A percentile compares a stretch with the other conserved stretches of the same genome.
phyloP scores from a whole-genome alignment of 2,888 invertebrate genomes.

The Lottia scabra region DNA sequence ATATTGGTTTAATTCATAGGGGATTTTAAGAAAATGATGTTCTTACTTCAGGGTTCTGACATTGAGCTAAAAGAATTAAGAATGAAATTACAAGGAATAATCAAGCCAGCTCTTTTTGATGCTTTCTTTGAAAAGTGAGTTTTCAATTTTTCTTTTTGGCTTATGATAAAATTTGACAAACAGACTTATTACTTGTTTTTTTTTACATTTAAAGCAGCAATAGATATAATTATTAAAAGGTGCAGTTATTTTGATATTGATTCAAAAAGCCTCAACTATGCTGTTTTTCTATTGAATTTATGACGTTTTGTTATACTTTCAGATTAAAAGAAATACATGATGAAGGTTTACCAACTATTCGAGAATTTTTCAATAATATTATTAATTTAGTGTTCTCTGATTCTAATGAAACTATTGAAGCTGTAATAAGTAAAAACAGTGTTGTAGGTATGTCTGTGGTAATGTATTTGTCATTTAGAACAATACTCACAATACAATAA shows the following conservation, averaged over 20 bases:
- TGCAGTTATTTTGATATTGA: no score
- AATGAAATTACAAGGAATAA: constrained; percentile 32
- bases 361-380: constrained; percentile 77
- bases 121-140: constrained; percentile 35
- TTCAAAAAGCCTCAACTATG: no score
- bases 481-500: no score
- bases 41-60: constrained; percentile 46
- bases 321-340: constrained; percentile 70
- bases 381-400: constrained; percentile 74
- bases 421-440: constrained; percentile 77
- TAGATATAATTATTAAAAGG: no score
- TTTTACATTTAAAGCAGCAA: no score
- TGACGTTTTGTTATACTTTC: constrained; percentile 11
- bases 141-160: no score
- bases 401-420: constrained; percentile 71
- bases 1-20: no score
- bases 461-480: no score
- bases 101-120: constrained; percentile 40
- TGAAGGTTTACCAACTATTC: constrained; percentile 75
- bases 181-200: no score
- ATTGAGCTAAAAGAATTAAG: constrained; percentile 43
- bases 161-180: no score
- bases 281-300: no score
- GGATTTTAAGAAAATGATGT: no score
- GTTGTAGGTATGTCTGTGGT: constrained; percentile 77